These are phyloP conservation scores for Campoplex capitator DNA, from an alignment of 2,888 invertebrate genomes.

Conservation along the genomic window DNA sequence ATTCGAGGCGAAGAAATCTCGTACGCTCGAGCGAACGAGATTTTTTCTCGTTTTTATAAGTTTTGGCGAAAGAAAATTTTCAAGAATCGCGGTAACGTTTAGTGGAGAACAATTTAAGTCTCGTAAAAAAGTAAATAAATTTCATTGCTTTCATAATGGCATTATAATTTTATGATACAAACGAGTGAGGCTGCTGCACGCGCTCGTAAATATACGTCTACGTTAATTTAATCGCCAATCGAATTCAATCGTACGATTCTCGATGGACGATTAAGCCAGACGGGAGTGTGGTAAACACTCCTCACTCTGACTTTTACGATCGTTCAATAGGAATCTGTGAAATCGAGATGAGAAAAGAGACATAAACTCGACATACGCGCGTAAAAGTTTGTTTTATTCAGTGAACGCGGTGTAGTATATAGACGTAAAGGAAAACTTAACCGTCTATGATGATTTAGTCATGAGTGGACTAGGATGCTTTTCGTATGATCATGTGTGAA, in stretches of 20 bases:
- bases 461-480: background rate
- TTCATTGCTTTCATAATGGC: conserved; percentile 23
- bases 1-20: conserved; percentile 50
- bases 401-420: conserved; percentile 26
- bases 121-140: conserved; percentile 2
- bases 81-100: background rate
- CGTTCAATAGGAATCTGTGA: conserved; percentile 44
- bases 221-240: conserved; percentile 36
- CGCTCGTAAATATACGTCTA: conserved; percentile 25
- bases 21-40: background rate
- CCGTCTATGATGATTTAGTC: conserved; percentile 33
- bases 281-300: conserved; percentile 4
- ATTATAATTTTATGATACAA: conserved; percentile 36
- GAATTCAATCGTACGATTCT: conserved; percentile 17
- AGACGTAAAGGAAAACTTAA: background rate
- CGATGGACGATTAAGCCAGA: conserved; percentile 30
- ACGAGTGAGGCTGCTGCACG: conserved; percentile 5
- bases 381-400: conserved; percentile 60
- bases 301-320: conserved; percentile 58
- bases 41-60: background rate
- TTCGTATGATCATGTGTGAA: conserved; percentile 46
- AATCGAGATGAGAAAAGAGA: conserved; percentile 2
- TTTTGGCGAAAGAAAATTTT: background rate
- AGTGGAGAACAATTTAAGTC: background rate
- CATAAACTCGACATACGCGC: conserved; percentile 51